Evolutionary conservation across 2,888 invertebrate genomes (phyloP).

Genomic region (Latheticus oryzae): DNA sequence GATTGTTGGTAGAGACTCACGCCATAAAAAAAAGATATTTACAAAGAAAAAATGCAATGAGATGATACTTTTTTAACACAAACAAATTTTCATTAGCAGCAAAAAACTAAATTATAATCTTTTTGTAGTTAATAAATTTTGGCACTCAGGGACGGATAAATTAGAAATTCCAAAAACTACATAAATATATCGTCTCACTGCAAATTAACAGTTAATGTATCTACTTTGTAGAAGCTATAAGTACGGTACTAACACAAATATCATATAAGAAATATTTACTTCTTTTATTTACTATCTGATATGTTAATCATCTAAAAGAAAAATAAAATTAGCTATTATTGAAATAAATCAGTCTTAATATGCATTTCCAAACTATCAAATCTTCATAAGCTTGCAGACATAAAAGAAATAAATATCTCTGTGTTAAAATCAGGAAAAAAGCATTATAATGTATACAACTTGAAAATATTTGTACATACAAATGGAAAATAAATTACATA

Average conservation of each 20-base stretch:
- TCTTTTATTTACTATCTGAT: slow-evolving; percentile 41
- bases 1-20: slow-evolving; percentile 4
- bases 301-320: slow-evolving; percentile 38
- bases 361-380: slow-evolving; percentile 13
- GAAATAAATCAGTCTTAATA: slow-evolving; percentile 43
- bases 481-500: slow-evolving; percentile 33
- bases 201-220: slow-evolving; percentile 10
- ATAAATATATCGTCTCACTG: slow-evolving; percentile 34
- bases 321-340: slow-evolving; percentile 21
- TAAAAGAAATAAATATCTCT: slow-evolving; percentile 38
- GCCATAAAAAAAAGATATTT: slow-evolving; percentile 10
- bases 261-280: slow-evolving; percentile 39
- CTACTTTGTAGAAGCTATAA: slow-evolving; percentile 24
- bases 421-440: slow-evolving; percentile 1
- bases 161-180: slow-evolving; percentile 1
- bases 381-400: slow-evolving; percentile 4
- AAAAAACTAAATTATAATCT: slow-evolving; percentile 4
- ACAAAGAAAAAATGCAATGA: slow-evolving; percentile 39
- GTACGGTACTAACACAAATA: slow-evolving; percentile 28
- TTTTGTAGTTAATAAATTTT: slow-evolving; percentile 39
- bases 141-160: slow-evolving; percentile 51
- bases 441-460: neutral
- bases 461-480: slow-evolving; percentile 25
- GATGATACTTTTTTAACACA: no score
- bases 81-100: neutral